Conservation (phyloP, 2,113 vertebrate genomes). For the Sialia sialis region DNA sequence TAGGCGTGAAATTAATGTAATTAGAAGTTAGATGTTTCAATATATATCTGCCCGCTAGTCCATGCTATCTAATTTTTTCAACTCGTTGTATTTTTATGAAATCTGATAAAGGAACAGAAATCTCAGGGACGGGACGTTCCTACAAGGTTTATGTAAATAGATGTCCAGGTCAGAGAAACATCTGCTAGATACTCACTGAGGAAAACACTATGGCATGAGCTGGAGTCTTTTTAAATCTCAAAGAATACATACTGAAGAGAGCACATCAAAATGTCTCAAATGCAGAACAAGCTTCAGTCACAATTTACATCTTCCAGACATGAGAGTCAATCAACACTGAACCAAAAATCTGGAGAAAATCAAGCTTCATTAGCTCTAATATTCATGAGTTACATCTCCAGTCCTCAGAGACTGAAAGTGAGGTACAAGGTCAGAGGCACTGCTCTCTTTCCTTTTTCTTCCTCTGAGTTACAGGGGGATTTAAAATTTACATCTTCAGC, state of each 20-base stretch:
- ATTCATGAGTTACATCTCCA: neutral
- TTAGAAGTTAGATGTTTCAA: neutral
- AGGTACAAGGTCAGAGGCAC: neutral
- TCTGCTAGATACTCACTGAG: neutral
- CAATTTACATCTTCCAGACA: neutral
- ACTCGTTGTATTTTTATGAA: neutral
- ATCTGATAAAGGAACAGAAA: neutral
- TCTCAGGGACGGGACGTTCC: neutral
- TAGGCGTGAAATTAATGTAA: too few species aligned
- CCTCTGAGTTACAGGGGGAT: neutral
- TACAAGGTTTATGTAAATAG: neutral
- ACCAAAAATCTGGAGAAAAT: slow-evolving; percentile 24
- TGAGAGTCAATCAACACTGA: neutral
- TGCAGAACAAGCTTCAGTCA: neutral
- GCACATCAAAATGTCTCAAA: neutral
- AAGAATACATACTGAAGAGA: neutral
- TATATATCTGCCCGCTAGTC: neutral
- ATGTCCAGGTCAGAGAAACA: neutral
- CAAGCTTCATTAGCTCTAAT: slow-evolving; percentile 10
- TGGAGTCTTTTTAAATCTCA: neutral
- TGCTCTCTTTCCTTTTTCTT: neutral
- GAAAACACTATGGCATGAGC: neutral
- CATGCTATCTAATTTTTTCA: neutral
- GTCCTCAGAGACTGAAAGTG: neutral
- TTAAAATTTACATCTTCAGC: neutral